Conservation (phyloP, 2,113 vertebrate genomes). For the Coracopsis vasa region DNA sequence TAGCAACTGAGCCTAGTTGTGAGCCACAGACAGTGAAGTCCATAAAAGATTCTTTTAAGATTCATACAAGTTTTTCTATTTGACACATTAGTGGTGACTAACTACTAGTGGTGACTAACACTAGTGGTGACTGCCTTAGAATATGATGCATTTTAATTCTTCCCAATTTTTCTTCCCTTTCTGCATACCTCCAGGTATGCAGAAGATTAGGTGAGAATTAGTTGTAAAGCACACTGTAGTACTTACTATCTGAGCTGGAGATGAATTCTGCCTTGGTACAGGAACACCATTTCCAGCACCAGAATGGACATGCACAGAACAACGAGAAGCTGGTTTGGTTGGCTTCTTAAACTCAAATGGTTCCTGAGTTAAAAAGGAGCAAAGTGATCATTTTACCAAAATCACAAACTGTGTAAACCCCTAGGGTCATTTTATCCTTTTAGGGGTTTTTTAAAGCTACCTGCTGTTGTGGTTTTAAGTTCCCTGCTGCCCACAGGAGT, state of each 20-base stretch:
- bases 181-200: background rate
- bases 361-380: constrained; percentile 72
- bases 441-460: background rate
- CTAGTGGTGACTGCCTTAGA: rapidly evolving
- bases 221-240: background rate
- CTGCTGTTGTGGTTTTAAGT: background rate
- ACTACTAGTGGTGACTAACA: background rate
- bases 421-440: background rate
- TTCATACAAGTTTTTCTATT: background rate
- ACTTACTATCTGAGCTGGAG: constrained; percentile 79
- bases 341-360: constrained; percentile 96
- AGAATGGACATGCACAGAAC: constrained; percentile 60
- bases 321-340: constrained; percentile 78
- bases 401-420: background rate
- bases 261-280: constrained; percentile 78
- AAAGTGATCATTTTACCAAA: background rate
- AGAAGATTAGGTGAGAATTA: background rate
- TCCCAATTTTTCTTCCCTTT: background rate
- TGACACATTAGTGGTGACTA: background rate
- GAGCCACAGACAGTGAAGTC: too few species aligned
- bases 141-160: background rate
- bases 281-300: constrained; percentile 72
- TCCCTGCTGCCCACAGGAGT: background rate
- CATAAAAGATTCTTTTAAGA: too few species aligned
- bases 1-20: too few species aligned